phyloP scores from a whole-genome alignment of 2,888 invertebrate species.

The Dasysyrphus albostriatus region DNA sequence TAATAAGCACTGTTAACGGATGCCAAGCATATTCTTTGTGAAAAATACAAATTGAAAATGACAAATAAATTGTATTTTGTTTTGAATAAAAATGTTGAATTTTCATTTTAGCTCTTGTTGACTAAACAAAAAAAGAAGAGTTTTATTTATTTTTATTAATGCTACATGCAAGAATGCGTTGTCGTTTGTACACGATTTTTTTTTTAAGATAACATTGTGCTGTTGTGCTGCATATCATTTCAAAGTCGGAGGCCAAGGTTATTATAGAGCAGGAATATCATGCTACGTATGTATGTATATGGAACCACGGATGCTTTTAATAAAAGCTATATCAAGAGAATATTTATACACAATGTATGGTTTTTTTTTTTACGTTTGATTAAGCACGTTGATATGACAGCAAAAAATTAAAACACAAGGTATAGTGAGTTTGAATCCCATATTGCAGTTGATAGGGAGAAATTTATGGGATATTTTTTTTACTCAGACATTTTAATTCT shows the following conservation, averaged over 20 bases:
- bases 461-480: neutral
- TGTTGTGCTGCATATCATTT: conserved; percentile 32
- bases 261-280: conserved; percentile 22
- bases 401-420: neutral
- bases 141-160: conserved; percentile 24
- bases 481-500: neutral
- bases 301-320: neutral
- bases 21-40: conserved; percentile 40
- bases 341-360: neutral
- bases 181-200: neutral
- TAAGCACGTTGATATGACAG: neutral
- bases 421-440: neutral
- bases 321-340: neutral
- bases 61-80: conserved; percentile 37
- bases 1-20: conserved; percentile 51
- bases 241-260: conserved; percentile 61
- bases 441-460: neutral
- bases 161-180: conserved; percentile 35
- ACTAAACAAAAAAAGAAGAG: neutral
- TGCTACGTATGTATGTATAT: neutral
- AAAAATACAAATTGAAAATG: conserved; percentile 44
- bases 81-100: neutral
- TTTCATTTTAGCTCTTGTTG: neutral
- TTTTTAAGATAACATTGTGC: conserved; percentile 3
- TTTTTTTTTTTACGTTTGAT: neutral